These are phyloP conservation scores for Gasterosteus aculeatus DNA, from an alignment of 2,113 vertebrate genomes.

Conservation along the genomic window DNA sequence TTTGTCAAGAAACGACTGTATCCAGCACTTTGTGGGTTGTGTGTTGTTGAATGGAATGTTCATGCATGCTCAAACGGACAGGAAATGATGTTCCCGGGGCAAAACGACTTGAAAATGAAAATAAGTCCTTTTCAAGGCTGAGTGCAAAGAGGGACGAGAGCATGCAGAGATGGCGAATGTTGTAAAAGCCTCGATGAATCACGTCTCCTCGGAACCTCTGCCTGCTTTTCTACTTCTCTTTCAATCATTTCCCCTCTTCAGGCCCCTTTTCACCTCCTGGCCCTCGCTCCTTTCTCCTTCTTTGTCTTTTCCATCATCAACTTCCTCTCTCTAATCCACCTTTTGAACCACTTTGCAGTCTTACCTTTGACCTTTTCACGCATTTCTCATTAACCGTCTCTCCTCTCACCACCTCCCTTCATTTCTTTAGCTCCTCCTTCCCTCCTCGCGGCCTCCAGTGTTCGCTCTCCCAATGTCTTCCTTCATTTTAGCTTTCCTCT, in stretches of 20 bases:
- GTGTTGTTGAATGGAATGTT: background rate
- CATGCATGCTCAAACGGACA: background rate
- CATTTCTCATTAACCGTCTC: slow-evolving; percentile 6
- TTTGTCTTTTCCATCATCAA: slow-evolving; percentile 7
- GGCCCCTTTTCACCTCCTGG: background rate
- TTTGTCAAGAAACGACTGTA: background rate
- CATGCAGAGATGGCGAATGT: background rate
- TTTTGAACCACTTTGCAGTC: background rate
- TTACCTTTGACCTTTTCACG: background rate
- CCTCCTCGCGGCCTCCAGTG: background rate
- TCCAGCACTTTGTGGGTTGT: background rate
- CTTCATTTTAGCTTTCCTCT: background rate
- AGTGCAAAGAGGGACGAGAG: background rate
- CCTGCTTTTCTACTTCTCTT: background rate
- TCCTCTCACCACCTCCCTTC: background rate
- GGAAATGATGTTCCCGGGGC: background rate
- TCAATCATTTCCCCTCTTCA: background rate
- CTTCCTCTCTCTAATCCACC: background rate
- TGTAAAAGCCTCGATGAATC: background rate
- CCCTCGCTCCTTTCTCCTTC: background rate
- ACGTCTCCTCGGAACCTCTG: background rate
- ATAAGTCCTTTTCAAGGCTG: background rate
- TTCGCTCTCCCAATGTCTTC: background rate
- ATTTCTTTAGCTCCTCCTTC: background rate
- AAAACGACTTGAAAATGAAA: background rate